Percentiles rank a stretch among this genome's conserved stretches.
These are phyloP conservation scores for Uloborus diversus DNA, from an alignment of 1,140 invertebrate species.

Conservation along the genomic window DNA sequence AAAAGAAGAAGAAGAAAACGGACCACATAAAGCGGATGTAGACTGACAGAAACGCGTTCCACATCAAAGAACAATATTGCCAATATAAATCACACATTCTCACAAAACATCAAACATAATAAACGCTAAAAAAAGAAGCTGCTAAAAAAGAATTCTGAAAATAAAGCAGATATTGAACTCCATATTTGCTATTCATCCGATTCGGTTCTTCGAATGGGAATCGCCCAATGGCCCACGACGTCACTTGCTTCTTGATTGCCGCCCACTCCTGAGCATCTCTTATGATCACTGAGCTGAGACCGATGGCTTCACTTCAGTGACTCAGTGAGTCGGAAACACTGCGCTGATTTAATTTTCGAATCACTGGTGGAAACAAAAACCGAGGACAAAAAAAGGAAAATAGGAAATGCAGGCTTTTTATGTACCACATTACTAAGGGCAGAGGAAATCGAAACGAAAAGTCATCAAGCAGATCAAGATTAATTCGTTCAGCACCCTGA, in stretches of 20 bases:
- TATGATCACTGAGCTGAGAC: slow-evolving; percentile 29
- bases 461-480: no score
- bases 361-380: not conserved
- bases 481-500: no score
- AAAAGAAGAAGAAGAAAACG: no score
- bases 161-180: slow-evolving; percentile 32
- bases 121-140: slow-evolving; percentile 16
- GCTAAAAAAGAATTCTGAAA: not conserved
- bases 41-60: slow-evolving; percentile 37
- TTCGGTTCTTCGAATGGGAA: slow-evolving; percentile 1
- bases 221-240: slow-evolving; percentile 12
- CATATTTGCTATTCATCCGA: slow-evolving; percentile 17
- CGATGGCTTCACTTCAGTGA: slow-evolving; percentile 35
- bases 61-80: slow-evolving; percentile 26
- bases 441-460: no score
- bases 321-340: slow-evolving; percentile 28
- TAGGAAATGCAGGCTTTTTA: not conserved
- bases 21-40: slow-evolving; percentile 15
- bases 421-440: no score
- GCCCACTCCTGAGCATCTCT: slow-evolving; percentile 34
- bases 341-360: slow-evolving; percentile 1
- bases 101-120: slow-evolving; percentile 41
- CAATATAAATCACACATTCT: slow-evolving; percentile 38
- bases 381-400: not conserved
- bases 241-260: slow-evolving; percentile 5